phyloP scores from a whole-genome alignment of 1,140 invertebrate species.

The Sycophila sp. region DNA sequence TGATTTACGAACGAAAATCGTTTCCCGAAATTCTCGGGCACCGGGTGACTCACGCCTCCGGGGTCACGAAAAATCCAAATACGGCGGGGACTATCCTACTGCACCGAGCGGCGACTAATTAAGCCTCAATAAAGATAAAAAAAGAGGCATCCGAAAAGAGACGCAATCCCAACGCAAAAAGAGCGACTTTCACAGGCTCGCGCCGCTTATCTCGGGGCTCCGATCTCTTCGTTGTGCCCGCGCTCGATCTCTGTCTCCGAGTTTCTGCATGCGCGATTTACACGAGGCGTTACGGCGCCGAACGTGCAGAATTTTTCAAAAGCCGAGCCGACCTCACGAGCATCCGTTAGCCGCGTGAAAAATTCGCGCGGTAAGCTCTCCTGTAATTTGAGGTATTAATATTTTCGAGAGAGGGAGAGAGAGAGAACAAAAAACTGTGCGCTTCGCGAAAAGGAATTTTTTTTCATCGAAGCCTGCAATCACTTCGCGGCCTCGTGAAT shows the following conservation, averaged over 20 bases:
- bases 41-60: neutral
- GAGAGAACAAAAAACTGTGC: too few relatives aligned
- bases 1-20: too few relatives aligned
- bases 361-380: too few relatives aligned
- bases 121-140: constrained; percentile 1
- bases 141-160: neutral
- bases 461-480: too few relatives aligned
- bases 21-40: neutral
- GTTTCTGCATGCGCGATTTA: constrained; percentile 13
- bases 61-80: neutral
- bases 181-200: constrained; percentile 1
- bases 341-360: too few relatives aligned
- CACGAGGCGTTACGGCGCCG: neutral
- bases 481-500: too few relatives aligned
- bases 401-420: too few relatives aligned
- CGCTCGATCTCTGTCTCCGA: neutral
- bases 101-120: neutral
- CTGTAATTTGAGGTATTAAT: too few relatives aligned
- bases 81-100: too few relatives aligned
- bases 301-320: too few relatives aligned
- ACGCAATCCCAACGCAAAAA: constrained; percentile 31
- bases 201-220: constrained; percentile 5
- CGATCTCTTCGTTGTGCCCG: constrained; percentile 6
- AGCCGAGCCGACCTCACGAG: too few relatives aligned
- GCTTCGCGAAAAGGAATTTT: too few relatives aligned